phyloP scores from a whole-genome alignment of 2,113 vertebrate genomes.

The Regulus satrapa region DNA sequence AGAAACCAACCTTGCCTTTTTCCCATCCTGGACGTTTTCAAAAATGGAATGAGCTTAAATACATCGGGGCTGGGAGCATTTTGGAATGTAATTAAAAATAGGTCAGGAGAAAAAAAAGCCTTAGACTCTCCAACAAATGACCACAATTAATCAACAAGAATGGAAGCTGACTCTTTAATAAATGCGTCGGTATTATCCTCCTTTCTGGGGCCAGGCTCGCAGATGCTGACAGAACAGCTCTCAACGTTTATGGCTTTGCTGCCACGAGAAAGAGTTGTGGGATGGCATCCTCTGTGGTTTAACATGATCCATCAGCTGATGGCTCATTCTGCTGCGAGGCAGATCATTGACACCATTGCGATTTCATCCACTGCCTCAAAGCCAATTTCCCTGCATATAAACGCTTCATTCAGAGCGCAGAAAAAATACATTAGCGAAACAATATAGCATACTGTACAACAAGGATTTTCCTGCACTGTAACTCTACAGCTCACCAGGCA shows the following conservation, averaged over 20 bases:
- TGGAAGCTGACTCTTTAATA: neutral
- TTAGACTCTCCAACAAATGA: neutral
- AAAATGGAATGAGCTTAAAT: neutral
- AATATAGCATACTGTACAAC: conserved; percentile 57
- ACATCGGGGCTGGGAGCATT: neutral
- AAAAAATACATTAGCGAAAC: conserved; percentile 54
- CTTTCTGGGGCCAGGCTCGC: neutral
- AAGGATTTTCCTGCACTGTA: conserved; percentile 60
- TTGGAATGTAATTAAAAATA: neutral
- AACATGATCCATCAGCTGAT: conserved; percentile 62
- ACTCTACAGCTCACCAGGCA: conserved; percentile 43
- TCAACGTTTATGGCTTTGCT: neutral
- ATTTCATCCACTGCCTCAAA: conserved; percentile 29
- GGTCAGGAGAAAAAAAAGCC: neutral
- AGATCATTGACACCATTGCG: conserved; percentile 21
- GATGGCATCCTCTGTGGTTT: conserved; percentile 5
- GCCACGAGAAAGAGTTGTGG: neutral
- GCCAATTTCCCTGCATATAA: conserved; percentile 56
- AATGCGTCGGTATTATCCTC: neutral
- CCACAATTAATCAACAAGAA: neutral
- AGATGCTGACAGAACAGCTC: neutral
- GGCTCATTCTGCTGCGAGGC: conserved; percentile 11
- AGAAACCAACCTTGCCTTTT: neutral
- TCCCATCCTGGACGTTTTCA: neutral
- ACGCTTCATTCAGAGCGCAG: conserved; percentile 20